Conservation (phyloP, 2,113 vertebrate genomes). For the Cichladusa arquata region DNA sequence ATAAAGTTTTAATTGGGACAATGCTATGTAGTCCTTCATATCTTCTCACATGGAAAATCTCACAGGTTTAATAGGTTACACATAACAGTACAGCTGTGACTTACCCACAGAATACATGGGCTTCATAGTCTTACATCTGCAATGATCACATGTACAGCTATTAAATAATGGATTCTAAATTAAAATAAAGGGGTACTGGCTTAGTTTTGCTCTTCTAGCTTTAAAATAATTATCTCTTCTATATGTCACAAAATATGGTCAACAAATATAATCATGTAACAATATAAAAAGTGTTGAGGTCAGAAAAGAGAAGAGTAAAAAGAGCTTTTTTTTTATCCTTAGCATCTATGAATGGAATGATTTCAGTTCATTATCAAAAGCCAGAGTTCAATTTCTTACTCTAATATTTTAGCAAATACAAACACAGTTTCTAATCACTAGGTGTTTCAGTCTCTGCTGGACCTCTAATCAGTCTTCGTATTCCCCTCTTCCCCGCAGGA, state of each 20-base stretch:
- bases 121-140: neutral
- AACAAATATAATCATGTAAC: constrained; percentile 15
- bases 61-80: neutral
- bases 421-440: constrained; percentile 69
- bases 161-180: neutral
- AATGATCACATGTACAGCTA: neutral
- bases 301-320: constrained; percentile 23
- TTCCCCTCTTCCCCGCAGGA: constrained; percentile 89
- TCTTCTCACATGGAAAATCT: neutral
- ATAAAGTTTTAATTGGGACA: neutral
- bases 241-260: neutral
- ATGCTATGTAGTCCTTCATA: neutral
- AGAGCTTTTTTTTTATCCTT: neutral
- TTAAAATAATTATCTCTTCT: constrained; percentile 13
- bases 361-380: constrained; percentile 71
- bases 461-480: constrained; percentile 86
- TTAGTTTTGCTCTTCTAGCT: neutral
- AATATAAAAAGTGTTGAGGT: constrained; percentile 30
- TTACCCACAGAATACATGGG: neutral
- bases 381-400: constrained; percentile 34
- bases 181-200: neutral
- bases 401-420: neutral
- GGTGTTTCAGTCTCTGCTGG: constrained; percentile 82
- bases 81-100: neutral
- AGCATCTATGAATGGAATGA: constrained; percentile 66